Percentiles rank a stretch among this genome's conserved stretches.
phyloP scores from a whole-genome alignment of 2,888 invertebrate genomes.

The Sussaba pulchella region DNA sequence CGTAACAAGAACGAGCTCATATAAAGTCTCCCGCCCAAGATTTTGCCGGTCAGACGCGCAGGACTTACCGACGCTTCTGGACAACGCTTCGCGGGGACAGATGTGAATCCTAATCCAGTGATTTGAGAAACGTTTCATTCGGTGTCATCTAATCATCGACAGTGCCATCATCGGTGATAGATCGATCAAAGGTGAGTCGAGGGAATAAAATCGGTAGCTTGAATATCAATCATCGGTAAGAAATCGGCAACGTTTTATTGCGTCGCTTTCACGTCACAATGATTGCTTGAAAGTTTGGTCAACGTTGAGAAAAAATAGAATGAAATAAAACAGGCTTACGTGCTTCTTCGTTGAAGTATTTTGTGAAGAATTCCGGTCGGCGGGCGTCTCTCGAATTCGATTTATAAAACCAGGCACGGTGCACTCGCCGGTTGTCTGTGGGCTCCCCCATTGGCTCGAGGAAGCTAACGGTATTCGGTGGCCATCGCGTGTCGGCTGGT shows the following conservation, averaged over 20 bases:
- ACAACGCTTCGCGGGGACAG: neutral
- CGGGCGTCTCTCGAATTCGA: slow-evolving; percentile 43
- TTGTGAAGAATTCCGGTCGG: slow-evolving; percentile 6
- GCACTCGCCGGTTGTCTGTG: slow-evolving; percentile 68
- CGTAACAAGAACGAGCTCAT: slow-evolving; percentile 62
- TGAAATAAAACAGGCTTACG: neutral
- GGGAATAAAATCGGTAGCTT: neutral
- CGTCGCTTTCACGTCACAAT: neutral
- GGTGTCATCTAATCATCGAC: neutral
- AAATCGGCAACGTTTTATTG: slow-evolving; percentile 7
- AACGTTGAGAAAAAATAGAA: no score
- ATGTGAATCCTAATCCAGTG: neutral
- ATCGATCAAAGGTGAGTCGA: slow-evolving; percentile 35
- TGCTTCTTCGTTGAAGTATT: neutral
- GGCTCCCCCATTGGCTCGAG: slow-evolving; percentile 74
- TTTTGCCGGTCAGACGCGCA: slow-evolving; percentile 53
- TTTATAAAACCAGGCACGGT: slow-evolving; percentile 45
- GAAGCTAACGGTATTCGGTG: slow-evolving; percentile 75
- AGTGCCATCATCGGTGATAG: neutral
- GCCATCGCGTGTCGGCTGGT: slow-evolving; percentile 57
- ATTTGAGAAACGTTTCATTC: neutral
- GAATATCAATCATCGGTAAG: neutral
- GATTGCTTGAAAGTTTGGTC: no score
- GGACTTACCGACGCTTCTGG: slow-evolving; percentile 29
- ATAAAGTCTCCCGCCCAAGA: slow-evolving; percentile 72